These are phyloP conservation scores for Dynastes hyllus DNA, from an alignment of 2,888 invertebrate species.

Conservation along the genomic window DNA sequence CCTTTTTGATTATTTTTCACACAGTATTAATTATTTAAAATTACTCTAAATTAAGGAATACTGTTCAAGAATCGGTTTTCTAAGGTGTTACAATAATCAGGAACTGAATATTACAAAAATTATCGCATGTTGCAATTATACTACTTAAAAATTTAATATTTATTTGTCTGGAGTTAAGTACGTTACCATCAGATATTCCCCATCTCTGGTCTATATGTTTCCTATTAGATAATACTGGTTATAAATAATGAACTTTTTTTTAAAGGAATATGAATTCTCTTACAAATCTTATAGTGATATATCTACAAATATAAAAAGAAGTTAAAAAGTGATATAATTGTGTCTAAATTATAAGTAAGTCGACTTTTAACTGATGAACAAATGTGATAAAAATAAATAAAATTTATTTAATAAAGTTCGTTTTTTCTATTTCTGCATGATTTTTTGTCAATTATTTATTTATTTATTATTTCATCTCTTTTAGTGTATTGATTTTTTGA, in stretches of 20 bases:
- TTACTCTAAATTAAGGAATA: no score
- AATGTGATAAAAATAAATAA: constrained; percentile 47
- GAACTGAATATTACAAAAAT: no score
- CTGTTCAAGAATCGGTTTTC: no score
- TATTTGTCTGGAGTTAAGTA: no score
- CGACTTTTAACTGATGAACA: constrained; percentile 35
- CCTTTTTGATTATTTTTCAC: no score
- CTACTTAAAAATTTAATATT: no score
- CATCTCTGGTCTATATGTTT: not conserved
- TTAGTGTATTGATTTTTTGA: constrained; percentile 39
- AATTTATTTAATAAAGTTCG: constrained; percentile 41
- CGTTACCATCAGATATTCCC: no score
- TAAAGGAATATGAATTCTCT: not conserved
- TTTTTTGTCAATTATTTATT: constrained; percentile 19
- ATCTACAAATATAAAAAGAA: constrained; percentile 11
- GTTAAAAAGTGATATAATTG: constrained; percentile 29
- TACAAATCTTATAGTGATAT: constrained; percentile 30
- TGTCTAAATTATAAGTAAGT: constrained; percentile 40
- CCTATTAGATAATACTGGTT: constrained; percentile 28
- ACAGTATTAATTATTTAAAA: no score
- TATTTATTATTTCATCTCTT: constrained; percentile 46
- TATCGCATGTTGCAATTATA: no score
- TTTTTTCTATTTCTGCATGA: constrained; percentile 45
- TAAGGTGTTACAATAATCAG: no score
- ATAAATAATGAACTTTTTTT: constrained; percentile 11